phyloP scores from a whole-genome alignment of 1,140 invertebrate genomes.

The Episyrphus balteatus region DNA sequence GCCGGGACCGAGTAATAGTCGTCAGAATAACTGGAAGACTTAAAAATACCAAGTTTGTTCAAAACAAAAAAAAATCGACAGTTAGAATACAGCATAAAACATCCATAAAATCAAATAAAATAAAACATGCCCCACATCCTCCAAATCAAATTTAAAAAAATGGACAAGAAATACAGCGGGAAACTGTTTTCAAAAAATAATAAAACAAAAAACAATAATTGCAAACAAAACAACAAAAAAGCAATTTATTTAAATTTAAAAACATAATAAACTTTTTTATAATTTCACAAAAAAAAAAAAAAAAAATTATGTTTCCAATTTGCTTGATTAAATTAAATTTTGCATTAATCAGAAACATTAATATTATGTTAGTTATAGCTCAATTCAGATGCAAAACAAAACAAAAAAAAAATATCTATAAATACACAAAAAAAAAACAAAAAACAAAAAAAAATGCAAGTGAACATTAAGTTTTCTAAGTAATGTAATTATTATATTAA shows the following conservation, averaged over 20 bases:
- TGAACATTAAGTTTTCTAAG: too few species aligned
- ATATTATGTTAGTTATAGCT: too few species aligned
- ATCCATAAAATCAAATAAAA: conserved; percentile 6
- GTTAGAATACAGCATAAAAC: conserved; percentile 2
- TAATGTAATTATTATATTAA: too few species aligned
- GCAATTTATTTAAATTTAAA: not conserved
- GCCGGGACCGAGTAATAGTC: conserved; percentile 29
- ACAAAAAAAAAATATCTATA: conserved; percentile 23
- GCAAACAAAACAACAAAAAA: not conserved
- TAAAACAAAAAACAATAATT: conserved; percentile 2
- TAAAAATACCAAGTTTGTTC: conserved; percentile 9
- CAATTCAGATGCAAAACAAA: conserved; percentile 24
- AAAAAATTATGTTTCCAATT: conserved; percentile 24
- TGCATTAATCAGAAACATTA: too few species aligned
- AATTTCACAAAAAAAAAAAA: conserved; percentile 24
- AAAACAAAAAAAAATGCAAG: conserved; percentile 5
- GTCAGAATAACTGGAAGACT: conserved; percentile 37
- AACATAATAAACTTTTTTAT: conserved; percentile 10
- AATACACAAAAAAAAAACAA: conserved; percentile 9
- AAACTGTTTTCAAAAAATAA: not conserved
- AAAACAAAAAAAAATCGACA: not conserved
- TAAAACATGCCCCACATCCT: not conserved
- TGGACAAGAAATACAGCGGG: too few species aligned
- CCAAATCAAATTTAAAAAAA: too few species aligned
- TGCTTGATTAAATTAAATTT: conserved; percentile 5